Percentiles rank a stretch among this genome's conserved stretches.
Conservation (phyloP, 2,113 vertebrate species). For the Psilopsiagon aymara region DNA sequence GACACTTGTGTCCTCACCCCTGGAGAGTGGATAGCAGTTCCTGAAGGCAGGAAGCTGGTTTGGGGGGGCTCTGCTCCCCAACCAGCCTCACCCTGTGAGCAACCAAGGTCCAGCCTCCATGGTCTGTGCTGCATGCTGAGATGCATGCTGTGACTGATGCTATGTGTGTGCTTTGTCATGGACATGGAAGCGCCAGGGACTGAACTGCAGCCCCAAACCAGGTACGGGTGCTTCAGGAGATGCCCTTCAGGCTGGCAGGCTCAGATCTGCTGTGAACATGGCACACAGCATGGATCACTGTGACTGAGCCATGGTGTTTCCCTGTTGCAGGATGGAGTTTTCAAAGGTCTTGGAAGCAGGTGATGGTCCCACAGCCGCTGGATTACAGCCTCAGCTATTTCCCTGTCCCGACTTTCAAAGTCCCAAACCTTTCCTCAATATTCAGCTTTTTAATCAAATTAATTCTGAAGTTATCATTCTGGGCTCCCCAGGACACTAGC, state of each 20-base stretch:
- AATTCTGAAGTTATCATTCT: background rate
- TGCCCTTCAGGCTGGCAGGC: background rate
- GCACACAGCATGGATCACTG: background rate
- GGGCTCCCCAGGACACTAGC: background rate
- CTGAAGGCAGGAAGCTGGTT: background rate
- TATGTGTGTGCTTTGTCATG: background rate
- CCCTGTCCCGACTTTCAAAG: background rate
- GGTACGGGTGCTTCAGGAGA: background rate
- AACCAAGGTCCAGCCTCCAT: background rate
- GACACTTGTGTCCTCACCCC: background rate
- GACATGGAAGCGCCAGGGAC: background rate
- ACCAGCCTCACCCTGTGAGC: background rate
- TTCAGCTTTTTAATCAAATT: background rate
- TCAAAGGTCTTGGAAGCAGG: background rate
- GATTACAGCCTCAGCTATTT: background rate
- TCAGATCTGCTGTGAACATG: accelerated
- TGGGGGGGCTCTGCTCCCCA: background rate
- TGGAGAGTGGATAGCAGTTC: accelerated
- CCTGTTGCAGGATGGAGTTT: background rate
- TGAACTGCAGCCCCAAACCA: background rate
- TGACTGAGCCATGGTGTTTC: background rate
- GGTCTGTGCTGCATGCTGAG: too few relatives aligned
- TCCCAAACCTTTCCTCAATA: background rate
- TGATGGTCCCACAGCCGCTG: background rate
- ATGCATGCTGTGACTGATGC: background rate